phyloP scores from a whole-genome alignment of 2,888 invertebrate genomes.

The Empis stercorea region DNA sequence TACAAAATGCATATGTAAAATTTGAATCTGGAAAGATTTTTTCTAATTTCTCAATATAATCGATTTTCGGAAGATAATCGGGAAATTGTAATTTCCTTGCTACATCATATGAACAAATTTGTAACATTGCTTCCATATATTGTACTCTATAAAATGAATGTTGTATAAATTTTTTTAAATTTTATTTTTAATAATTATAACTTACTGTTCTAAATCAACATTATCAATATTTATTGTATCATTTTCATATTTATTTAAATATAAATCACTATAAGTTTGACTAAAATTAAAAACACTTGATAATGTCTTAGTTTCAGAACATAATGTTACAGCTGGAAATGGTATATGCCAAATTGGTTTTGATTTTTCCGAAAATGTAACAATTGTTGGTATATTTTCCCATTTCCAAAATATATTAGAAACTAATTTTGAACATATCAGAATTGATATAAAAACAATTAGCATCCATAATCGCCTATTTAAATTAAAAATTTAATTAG shows the following conservation, averaged over 20 bases:
- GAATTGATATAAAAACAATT: conserved; percentile 40
- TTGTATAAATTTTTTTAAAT: no score
- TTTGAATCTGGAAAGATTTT: conserved; percentile 41
- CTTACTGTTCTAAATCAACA: no score
- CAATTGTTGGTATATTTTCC: conserved; percentile 55
- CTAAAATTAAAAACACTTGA: conserved; percentile 4
- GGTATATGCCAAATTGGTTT: conserved; percentile 38
- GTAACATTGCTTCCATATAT: conserved; percentile 20
- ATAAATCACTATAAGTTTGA: neutral
- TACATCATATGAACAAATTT: conserved; percentile 27
- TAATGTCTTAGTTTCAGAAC: conserved; percentile 28
- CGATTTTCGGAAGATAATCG: conserved; percentile 16
- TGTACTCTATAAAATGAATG: neutral
- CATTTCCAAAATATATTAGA: conserved; percentile 51
- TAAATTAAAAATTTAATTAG: no score
- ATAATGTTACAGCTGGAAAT: conserved; percentile 31
- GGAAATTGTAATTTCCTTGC: conserved; percentile 21
- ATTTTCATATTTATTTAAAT: neutral
- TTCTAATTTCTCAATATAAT: conserved; percentile 21
- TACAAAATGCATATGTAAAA: conserved; percentile 43
- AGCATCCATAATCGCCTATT: conserved; percentile 36
- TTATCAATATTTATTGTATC: neutral
- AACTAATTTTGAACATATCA: conserved; percentile 41
- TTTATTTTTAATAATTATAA: no score
- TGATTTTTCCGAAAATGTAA: conserved; percentile 57